Percentiles rank a stretch among this genome's conserved stretches.
These are phyloP conservation scores for Macrotus californicus DNA, from an alignment of 2,113 vertebrate genomes.

Conservation along the genomic window DNA sequence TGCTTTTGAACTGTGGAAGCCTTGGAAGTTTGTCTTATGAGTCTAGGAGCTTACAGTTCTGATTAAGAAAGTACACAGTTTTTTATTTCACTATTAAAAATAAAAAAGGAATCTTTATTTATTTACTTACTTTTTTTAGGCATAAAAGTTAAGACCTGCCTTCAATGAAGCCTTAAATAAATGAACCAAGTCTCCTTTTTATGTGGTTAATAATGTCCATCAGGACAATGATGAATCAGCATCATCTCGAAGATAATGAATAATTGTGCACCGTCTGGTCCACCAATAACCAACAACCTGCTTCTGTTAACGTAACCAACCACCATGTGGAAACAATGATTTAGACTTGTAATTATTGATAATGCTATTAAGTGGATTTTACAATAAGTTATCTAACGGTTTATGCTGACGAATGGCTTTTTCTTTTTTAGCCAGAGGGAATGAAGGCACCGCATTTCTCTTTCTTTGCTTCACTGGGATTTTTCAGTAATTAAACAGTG, in stretches of 20 bases:
- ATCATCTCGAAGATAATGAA: neutral
- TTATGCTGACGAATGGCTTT: neutral
- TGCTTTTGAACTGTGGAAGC: neutral
- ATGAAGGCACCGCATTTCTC: neutral
- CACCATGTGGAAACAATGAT: neutral
- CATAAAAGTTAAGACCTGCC: neutral
- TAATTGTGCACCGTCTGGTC: neutral
- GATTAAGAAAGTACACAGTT: neutral
- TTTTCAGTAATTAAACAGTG: conserved; percentile 36
- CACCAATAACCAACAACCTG: neutral
- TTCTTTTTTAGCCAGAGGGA: neutral
- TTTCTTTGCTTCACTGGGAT: neutral
- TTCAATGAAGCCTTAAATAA: neutral
- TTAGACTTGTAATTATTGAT: conserved; percentile 34
- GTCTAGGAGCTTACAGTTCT: neutral
- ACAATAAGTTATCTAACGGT: neutral
- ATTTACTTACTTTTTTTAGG: neutral
- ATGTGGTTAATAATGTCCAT: neutral
- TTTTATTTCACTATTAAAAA: neutral
- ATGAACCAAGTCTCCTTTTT: neutral
- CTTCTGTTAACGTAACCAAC: neutral
- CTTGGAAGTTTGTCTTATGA: conserved; percentile 20
- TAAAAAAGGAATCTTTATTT: neutral
- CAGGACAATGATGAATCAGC: neutral
- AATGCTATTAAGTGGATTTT: conserved; percentile 23